phyloP scores from a whole-genome alignment of 2,888 invertebrate species.

The Mycalesis mineus region DNA sequence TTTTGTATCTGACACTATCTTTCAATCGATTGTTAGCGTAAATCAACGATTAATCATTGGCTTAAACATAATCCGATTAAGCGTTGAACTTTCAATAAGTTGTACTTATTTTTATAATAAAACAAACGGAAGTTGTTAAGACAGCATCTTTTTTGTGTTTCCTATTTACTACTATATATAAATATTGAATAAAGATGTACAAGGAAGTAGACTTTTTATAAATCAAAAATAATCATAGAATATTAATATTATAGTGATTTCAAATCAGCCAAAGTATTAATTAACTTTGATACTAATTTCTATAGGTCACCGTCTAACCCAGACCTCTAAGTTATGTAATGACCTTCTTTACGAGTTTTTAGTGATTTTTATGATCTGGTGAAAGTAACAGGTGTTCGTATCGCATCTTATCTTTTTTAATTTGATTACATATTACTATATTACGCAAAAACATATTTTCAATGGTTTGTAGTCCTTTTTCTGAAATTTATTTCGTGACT shows the following conservation, averaged over 20 bases:
- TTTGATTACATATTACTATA: no score
- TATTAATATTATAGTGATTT: background rate
- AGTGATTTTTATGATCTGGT: constrained; percentile 37
- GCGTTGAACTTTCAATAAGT: background rate
- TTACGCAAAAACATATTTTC: no score
- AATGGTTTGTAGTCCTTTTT: no score
- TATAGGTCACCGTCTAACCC: constrained; percentile 52
- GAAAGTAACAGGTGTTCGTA: constrained; percentile 63
- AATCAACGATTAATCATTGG: constrained; percentile 1
- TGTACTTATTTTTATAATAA: no score
- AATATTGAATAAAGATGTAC: background rate
- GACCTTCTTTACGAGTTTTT: constrained; percentile 17
- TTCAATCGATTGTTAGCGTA: constrained; percentile 15
- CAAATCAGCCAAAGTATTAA: constrained; percentile 1
- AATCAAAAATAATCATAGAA: background rate
- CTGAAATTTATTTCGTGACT: no score
- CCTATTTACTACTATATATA: background rate
- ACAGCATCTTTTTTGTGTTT: no score
- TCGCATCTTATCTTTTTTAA: no score
- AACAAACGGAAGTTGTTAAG: no score
- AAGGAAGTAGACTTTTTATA: background rate
- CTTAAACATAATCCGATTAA: constrained; percentile 9
- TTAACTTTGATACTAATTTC: constrained; percentile 12
- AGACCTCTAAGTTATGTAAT: constrained; percentile 64
- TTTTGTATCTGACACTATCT: constrained; percentile 20